These are phyloP conservation scores for Brachypteracias leptosomus DNA, from an alignment of 2,113 vertebrate species.

Conservation along the genomic window DNA sequence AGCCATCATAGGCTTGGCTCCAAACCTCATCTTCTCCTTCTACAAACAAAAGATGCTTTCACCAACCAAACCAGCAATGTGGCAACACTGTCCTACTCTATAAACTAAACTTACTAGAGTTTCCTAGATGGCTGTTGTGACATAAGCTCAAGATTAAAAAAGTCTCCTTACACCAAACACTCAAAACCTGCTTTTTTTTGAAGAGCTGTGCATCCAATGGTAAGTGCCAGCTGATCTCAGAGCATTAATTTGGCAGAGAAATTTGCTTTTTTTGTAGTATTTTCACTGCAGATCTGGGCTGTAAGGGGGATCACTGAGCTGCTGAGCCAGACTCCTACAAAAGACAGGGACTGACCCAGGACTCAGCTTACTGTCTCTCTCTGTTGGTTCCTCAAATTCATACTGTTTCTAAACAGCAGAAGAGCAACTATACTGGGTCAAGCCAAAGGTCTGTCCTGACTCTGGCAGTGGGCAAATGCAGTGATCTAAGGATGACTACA, in stretches of 20 bases:
- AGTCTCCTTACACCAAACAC: background rate
- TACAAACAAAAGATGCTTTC: background rate
- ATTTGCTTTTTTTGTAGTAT: background rate
- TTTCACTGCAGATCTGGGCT: background rate
- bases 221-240: background rate
- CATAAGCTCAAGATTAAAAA: background rate
- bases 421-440: background rate
- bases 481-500: background rate
- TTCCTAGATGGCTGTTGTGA: background rate
- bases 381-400: background rate
- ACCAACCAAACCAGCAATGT: background rate
- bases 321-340: background rate
- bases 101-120: background rate
- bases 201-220: rapidly evolving
- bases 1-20: background rate
- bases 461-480: background rate
- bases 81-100: background rate
- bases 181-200: rapidly evolving
- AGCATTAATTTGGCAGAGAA: background rate
- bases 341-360: background rate
- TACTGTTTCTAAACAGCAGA: background rate
- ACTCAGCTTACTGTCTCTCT: background rate
- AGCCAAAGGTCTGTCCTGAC: background rate
- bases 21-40: background rate
- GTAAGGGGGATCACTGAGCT: background rate